phyloP scores from a whole-genome alignment of 1,140 invertebrate species.

The Eufriesea mexicana region DNA sequence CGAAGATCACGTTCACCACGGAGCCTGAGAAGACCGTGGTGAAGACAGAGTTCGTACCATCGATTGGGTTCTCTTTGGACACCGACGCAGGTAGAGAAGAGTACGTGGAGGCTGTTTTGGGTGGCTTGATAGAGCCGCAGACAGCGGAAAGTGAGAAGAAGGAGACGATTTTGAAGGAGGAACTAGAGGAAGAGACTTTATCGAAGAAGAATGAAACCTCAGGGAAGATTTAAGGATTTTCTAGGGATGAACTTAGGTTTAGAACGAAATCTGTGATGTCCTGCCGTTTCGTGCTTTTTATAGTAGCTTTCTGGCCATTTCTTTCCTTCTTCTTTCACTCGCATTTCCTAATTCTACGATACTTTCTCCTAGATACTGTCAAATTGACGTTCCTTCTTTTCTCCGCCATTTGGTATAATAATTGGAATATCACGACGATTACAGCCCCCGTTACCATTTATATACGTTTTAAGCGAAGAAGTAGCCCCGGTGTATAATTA shows the following conservation, averaged over 20 bases:
- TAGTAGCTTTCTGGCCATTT: neutral
- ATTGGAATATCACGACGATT: too few species aligned
- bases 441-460: slow-evolving; percentile 2
- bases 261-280: slow-evolving; percentile 43
- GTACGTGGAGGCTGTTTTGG: slow-evolving; percentile 74
- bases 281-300: slow-evolving; percentile 7
- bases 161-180: neutral
- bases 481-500: neutral
- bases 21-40: slow-evolving; percentile 60
- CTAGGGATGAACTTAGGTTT: slow-evolving; percentile 6
- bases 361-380: neutral
- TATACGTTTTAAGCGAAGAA: neutral
- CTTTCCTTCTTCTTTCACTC: neutral
- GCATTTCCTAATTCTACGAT: neutral
- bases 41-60: slow-evolving; percentile 77
- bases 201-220: slow-evolving; percentile 37
- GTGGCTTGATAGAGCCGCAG: slow-evolving; percentile 68
- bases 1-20: neutral
- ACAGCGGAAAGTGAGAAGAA: slow-evolving; percentile 2
- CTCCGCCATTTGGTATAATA: too few species aligned
- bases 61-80: slow-evolving; percentile 76
- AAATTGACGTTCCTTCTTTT: neutral
- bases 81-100: slow-evolving; percentile 72
- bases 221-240: neutral
- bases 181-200: neutral